These are phyloP conservation scores for Cryptophagus acutangulus DNA, from an alignment of 2,888 invertebrate genomes.

Conservation along the genomic window DNA sequence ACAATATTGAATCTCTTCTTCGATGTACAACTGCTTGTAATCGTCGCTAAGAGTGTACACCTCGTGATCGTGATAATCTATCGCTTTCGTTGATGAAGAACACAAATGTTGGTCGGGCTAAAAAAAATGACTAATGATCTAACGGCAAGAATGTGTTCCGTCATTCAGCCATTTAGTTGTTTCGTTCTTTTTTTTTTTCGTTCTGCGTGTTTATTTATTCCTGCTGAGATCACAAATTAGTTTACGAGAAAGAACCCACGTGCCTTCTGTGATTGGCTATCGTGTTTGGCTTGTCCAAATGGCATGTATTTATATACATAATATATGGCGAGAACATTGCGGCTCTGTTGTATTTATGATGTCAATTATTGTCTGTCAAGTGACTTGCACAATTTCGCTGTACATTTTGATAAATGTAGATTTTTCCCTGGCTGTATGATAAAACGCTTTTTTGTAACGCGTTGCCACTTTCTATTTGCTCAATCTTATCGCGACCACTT, in stretches of 20 bases:
- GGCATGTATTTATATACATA: too few species aligned
- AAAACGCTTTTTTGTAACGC: too few species aligned
- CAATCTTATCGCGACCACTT: too few species aligned
- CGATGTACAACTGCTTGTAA: conserved; percentile 34
- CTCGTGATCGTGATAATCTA: conserved; percentile 46
- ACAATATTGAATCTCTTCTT: conserved; percentile 2
- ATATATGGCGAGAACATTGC: conserved; percentile 18
- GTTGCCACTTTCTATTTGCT: too few species aligned
- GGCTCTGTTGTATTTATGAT: conserved; percentile 37
- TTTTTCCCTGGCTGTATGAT: too few species aligned
- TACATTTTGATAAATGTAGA: conserved; percentile 22
- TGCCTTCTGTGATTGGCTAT: conserved; percentile 29
- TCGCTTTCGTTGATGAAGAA: too few species aligned
- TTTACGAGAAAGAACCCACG: conserved; percentile 53
- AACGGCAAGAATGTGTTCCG: conserved; percentile 53
- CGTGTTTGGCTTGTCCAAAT: conserved; percentile 29
- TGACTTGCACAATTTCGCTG: conserved; percentile 34
- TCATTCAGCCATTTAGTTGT: conserved; percentile 58
- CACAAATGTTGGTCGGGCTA: conserved; percentile 39
- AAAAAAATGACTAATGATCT: conserved; percentile 47
- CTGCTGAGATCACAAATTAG: conserved; percentile 62
- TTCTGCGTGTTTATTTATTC: conserved; percentile 55
- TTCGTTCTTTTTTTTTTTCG: conserved; percentile 28
- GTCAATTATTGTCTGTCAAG: conserved; percentile 41
- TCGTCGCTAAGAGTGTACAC: conserved; percentile 47